Base-by-base conservation (phyloP, 2,797 vertebrate genomes). In the Petrocephalus sullivani region DNA sequence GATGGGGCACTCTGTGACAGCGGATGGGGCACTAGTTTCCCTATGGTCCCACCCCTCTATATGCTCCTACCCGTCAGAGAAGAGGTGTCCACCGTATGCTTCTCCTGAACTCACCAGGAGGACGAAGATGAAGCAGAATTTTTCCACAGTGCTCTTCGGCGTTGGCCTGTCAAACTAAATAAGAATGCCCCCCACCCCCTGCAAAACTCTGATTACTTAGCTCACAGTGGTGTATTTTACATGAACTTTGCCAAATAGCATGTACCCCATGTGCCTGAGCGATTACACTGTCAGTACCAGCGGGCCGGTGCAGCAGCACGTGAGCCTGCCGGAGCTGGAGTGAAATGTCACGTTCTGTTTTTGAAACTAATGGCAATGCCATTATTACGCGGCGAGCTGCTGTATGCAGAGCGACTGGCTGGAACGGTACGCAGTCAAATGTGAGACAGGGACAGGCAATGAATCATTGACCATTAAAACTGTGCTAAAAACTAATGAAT, bases 401-500 rank as follows among this genome's bases (percentile, higher is more conserved):
- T 54, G 37, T 28, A 19, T 41, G 56, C 41, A 51, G 41, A 78
- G 37, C 4, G 56, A 21, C 53, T 46, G 37, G 33, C 71, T 23
- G 37, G 54, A 41, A 83, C 81, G 12, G 81, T 14, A 61, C 49
- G 75, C 56, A 57, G 28, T 60, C 75, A 37, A 83, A 88, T 83
- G 54, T n/a, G 19, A 88, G 56, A 88, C 28, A 49, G 71, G 21
- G 53, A 51, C 75, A 88, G 75, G 87, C 56, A 61, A 41, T 60
- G 56, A 82, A 81, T 60, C 87, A 58, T 14, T 46, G 53, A 75
- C n/a, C 75, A 83, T 53, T 61, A 83, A 81, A 60, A 58, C 33
- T 58, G 87, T 56, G 37, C 54, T 81, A 83, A 75, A 61, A 83
- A 23, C 33, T 61, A 88, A 88, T 88, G 71, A 49, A 88, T 88